These are phyloP conservation scores for Clamator glandarius DNA, from an alignment of 2,797 vertebrate genomes.

Conservation along the genomic window DNA sequence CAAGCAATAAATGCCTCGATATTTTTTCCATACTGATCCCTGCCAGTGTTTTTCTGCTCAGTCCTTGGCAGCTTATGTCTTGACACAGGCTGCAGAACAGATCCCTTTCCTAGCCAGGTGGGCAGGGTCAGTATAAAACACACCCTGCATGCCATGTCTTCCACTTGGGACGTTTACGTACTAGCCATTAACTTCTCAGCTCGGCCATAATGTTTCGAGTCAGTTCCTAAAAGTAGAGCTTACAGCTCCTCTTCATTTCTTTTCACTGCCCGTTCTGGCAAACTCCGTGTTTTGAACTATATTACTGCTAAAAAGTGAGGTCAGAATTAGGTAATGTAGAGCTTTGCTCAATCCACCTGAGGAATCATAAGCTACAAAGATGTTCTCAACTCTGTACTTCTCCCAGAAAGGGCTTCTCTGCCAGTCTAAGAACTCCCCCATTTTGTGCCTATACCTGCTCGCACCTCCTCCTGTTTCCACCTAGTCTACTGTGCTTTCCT, in stretches of 20 bases:
- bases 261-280: background rate
- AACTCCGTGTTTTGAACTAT: background rate
- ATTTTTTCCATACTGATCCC: background rate
- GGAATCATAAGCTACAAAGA: background rate
- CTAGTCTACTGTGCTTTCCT: background rate
- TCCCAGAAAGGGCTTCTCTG: background rate
- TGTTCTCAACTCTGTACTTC: background rate
- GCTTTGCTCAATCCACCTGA: background rate
- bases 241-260: background rate
- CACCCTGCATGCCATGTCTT: background rate
- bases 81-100: constrained; percentile 24
- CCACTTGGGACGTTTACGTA: background rate
- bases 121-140: background rate
- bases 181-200: background rate
- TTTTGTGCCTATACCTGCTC: background rate
- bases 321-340: constrained; percentile 29
- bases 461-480: background rate
- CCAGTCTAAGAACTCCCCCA: background rate
- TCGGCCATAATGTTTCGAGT: background rate
- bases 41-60: constrained; percentile 49
- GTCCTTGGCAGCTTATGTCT: constrained; percentile 38
- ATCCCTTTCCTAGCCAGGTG: constrained; percentile 1
- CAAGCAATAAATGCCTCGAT: constrained; percentile 51
- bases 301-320: background rate
- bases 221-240: background rate